A percentile compares a stretch with the other conserved stretches of the same genome.
phyloP scores from a whole-genome alignment of 1,140 invertebrate genomes.

The Brachionus rotundiformis region DNA sequence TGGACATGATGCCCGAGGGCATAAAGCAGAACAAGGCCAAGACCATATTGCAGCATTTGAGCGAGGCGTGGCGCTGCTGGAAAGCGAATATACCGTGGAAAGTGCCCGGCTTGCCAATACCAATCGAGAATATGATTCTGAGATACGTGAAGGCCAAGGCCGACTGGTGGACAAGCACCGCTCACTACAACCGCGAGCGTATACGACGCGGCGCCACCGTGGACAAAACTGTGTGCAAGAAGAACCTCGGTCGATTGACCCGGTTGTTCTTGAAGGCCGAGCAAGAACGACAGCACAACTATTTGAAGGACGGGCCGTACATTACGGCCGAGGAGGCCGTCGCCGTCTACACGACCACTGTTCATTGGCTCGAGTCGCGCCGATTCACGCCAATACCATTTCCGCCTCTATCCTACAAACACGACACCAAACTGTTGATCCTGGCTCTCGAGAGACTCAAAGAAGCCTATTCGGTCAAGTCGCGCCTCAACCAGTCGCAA shows the following conservation, averaged over 20 bases:
- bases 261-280: conserved; percentile 95
- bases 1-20: conserved; percentile 99
- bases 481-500: conserved; percentile 95
- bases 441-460: conserved; percentile 92
- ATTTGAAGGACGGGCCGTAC: conserved; percentile 97
- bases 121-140: conserved; percentile 99
- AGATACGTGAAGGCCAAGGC: conserved; percentile 99
- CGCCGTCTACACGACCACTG: conserved; percentile 98
- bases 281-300: conserved; percentile 98
- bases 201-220: conserved; percentile 67
- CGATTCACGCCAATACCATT: conserved; percentile 98
- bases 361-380: conserved; percentile 97
- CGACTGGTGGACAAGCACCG: conserved; percentile 99
- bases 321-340: conserved; percentile 99
- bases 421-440: conserved; percentile 97
- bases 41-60: conserved; percentile 96
- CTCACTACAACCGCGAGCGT: conserved; percentile 97
- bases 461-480: conserved; percentile 98
- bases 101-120: conserved; percentile 94
- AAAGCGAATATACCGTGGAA: conserved; percentile 99
- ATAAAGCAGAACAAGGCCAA: conserved; percentile 99
- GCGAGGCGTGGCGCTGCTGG: conserved; percentile 99
- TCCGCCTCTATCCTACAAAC: conserved; percentile 97
- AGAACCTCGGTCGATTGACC: conserved; percentile 94
- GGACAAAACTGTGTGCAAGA: conserved; percentile 99